Evolutionary conservation across 2,113 vertebrate genomes (phyloP).

Genomic region (Ellobius talpinus): DNA sequence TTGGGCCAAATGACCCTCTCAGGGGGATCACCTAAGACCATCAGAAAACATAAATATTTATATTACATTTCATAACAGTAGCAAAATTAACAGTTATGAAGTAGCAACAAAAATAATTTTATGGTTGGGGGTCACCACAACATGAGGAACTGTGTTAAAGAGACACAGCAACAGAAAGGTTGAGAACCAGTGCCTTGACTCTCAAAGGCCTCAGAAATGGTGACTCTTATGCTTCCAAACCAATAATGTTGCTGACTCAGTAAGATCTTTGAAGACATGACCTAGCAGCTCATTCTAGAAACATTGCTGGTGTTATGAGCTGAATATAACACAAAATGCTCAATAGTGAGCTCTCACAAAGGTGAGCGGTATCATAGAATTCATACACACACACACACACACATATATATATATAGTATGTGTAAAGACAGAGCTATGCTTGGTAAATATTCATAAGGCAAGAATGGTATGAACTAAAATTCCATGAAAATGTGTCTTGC

Average conservation of each 20-base stretch:
- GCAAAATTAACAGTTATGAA: not conserved
- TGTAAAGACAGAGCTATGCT: not conserved
- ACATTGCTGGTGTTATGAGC: not conserved
- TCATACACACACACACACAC: no score
- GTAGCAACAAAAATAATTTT: not conserved
- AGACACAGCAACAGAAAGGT: not conserved
- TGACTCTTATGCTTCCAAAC: not conserved
- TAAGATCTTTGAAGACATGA: not conserved
- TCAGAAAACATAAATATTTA: not conserved
- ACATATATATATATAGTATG: not conserved
- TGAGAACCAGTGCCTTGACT: not conserved
- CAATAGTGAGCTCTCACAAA: not conserved
- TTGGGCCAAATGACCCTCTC: not conserved
- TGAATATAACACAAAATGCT: not conserved
- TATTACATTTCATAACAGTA: not conserved
- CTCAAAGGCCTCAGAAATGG: not conserved
- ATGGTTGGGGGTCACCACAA: not conserved
- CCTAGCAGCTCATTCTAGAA: not conserved
- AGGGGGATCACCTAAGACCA: not conserved
- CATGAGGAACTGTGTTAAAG: not conserved
- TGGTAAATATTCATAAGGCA: constrained; percentile 33
- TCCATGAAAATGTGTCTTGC: not conserved
- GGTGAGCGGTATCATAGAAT: not conserved
- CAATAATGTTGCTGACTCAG: not conserved
- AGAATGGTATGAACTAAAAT: not conserved